Conservation (phyloP, 2,113 vertebrate genomes). For the Climacteris rufus region DNA sequence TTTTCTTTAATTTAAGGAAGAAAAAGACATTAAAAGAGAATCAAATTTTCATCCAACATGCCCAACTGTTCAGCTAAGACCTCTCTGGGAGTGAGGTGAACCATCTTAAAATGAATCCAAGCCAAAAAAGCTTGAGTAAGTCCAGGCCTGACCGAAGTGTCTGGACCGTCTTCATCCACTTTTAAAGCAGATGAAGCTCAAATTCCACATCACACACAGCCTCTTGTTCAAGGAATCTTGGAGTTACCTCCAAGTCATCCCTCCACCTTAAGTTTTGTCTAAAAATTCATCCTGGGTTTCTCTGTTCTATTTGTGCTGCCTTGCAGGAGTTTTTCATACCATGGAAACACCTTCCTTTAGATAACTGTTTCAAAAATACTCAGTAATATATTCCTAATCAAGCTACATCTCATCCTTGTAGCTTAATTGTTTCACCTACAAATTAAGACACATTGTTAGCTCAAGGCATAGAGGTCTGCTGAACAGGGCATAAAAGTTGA, state of each 20-base stretch:
- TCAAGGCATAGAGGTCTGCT: background rate
- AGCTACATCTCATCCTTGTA: background rate
- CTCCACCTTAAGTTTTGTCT: background rate
- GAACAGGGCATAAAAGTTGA: background rate
- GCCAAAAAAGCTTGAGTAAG: background rate
- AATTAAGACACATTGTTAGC: background rate
- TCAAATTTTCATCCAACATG: background rate
- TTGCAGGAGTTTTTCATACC: background rate
- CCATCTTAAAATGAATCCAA: background rate
- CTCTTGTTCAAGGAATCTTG: background rate
- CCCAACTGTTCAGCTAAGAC: background rate
- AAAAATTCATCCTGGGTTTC: background rate
- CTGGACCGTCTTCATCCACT: background rate
- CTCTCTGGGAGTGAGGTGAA: conserved; percentile 19
- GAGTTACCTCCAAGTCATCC: background rate
- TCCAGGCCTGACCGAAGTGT: conserved; percentile 15
- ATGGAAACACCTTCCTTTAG: background rate
- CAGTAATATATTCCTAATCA: background rate
- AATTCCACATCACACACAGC: background rate
- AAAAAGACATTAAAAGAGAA: background rate
- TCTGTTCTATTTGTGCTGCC: background rate
- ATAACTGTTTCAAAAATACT: background rate
- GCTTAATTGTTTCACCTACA: background rate
- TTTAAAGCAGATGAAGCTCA: background rate
- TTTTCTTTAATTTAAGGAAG: background rate